Conservation (phyloP, 1,140 invertebrate species). For the Coelopa frigida region DNA sequence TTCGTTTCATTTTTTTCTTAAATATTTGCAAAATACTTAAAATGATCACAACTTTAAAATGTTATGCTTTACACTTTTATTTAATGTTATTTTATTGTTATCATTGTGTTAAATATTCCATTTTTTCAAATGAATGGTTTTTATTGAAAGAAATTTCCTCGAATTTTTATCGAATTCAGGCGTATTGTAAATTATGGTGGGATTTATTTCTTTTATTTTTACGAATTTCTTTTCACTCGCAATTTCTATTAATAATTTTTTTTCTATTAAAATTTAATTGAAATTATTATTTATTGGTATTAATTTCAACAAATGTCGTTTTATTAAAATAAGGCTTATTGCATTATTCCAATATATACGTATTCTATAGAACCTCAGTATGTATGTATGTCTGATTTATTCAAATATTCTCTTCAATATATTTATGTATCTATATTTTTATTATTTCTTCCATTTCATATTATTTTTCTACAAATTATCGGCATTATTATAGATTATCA, state of each 20-base stretch:
- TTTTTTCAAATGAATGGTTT: slow-evolving; percentile 2
- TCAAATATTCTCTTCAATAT: background rate
- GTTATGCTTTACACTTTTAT: slow-evolving; percentile 1
- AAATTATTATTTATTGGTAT: no score
- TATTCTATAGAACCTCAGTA: no score
- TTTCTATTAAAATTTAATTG: slow-evolving; percentile 1
- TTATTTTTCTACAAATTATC: no score
- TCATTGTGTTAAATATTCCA: background rate
- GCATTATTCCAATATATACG: no score
- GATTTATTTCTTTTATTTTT: slow-evolving; percentile 36
- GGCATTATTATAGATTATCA: no score
- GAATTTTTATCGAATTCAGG: background rate
- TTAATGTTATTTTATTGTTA: background rate
- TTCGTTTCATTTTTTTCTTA: slow-evolving; percentile 1
- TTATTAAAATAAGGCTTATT: no score
- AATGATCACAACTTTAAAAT: slow-evolving; percentile 16
- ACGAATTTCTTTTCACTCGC: no score
- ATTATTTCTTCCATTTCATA: background rate
- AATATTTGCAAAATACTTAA: slow-evolving; percentile 2
- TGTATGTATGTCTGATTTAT: background rate
- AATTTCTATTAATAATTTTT: no score
- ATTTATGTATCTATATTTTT: background rate
- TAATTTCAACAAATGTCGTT: no score
- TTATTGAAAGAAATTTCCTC: slow-evolving; percentile 4
- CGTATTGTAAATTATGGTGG: slow-evolving; percentile 44